phyloP scores from a whole-genome alignment of 2,888 invertebrate species.

The Bellardia bayeri region DNA sequence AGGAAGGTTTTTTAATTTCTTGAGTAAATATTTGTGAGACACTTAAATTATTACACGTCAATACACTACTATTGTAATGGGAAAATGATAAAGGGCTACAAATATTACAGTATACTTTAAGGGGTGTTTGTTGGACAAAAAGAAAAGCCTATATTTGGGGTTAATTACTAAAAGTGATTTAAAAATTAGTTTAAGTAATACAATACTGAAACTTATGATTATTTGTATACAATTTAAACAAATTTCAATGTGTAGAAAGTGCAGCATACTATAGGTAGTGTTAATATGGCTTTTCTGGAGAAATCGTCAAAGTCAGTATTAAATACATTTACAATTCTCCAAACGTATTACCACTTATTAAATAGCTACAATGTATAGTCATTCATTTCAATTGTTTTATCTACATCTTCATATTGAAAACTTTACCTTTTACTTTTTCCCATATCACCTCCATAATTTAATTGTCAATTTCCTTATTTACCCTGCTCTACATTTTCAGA shows the following conservation, averaged over 20 bases:
- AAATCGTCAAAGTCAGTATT: no score
- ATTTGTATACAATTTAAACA: no score
- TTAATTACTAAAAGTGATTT: neutral
- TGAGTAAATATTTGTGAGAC: constrained; percentile 69
- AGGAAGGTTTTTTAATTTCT: constrained; percentile 47
- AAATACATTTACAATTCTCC: no score
- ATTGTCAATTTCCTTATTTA: constrained; percentile 70
- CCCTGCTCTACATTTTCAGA: constrained; percentile 59
- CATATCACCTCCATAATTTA: constrained; percentile 45
- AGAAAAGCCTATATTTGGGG: neutral
- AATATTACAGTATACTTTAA: constrained; percentile 10
- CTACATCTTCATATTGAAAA: constrained; percentile 47
- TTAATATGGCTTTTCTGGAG: no score
- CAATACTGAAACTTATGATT: no score
- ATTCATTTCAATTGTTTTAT: constrained; percentile 55
- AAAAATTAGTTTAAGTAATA: no score
- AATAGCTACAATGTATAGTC: neutral
- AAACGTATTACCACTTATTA: neutral
- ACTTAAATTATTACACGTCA: constrained; percentile 72
- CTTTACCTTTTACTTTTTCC: constrained; percentile 11
- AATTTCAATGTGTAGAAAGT: no score
- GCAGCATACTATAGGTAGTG: no score
- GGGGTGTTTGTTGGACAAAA: neutral
- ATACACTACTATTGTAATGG: constrained; percentile 21
- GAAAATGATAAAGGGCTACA: neutral